These are phyloP conservation scores for Operophtera brumata DNA, from an alignment of 2,888 invertebrate genomes.

Conservation along the genomic window DNA sequence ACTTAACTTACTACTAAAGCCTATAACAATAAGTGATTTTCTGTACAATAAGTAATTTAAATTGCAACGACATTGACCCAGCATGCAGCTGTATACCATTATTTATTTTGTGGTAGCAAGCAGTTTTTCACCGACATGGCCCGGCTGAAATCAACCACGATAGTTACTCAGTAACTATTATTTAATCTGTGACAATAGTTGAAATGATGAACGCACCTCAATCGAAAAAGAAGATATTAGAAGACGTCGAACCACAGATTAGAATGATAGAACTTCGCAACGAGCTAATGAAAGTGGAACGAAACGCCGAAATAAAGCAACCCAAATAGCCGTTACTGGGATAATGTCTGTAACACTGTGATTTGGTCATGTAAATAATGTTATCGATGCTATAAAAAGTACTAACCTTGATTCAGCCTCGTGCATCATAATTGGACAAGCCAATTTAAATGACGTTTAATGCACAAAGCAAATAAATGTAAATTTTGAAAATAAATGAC, in stretches of 20 bases:
- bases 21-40: too few species aligned
- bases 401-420: conserved; percentile 11
- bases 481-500: not conserved
- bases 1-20: too few species aligned
- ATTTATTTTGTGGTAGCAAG: too few species aligned
- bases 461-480: not conserved
- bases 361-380: conserved; percentile 21
- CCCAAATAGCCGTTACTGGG: conserved; percentile 48
- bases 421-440: not conserved
- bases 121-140: too few species aligned
- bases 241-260: not conserved
- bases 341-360: conserved; percentile 31
- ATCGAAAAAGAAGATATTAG: conserved; percentile 18
- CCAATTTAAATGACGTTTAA: not conserved
- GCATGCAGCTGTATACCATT: too few species aligned
- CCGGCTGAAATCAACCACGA: not conserved
- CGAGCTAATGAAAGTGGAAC: conserved; percentile 65
- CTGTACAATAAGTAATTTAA: too few species aligned
- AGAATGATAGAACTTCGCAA: conserved; percentile 21
- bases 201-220: conserved; percentile 63
- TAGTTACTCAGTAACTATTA: too few species aligned
- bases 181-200: conserved; percentile 48
- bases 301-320: conserved; percentile 54
- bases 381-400: conserved; percentile 8
- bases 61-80: too few species aligned